These are phyloP conservation scores for Stenodema calcarata DNA, from an alignment of 2,888 invertebrate genomes.

Conservation along the genomic window DNA sequence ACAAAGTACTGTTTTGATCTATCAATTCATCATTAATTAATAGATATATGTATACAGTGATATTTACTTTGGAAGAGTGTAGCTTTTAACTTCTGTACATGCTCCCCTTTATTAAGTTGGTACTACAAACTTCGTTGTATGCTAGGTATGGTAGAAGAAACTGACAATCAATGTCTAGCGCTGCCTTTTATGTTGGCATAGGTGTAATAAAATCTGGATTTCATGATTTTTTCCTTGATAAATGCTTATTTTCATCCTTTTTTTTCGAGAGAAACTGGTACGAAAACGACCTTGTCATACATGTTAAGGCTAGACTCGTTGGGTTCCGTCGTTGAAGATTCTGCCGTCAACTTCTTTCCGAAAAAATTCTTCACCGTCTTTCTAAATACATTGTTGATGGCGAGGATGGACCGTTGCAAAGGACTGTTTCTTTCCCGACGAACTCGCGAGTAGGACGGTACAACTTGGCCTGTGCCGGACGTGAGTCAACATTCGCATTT, in stretches of 20 bases:
- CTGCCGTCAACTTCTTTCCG: neutral
- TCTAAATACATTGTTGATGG: neutral
- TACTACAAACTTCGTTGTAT: too few species aligned
- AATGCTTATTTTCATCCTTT: neutral
- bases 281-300: neutral
- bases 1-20: too few species aligned
- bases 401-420: neutral
- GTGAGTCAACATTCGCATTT: neutral
- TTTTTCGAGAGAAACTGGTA: neutral
- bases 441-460: too few species aligned
- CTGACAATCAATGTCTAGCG: too few species aligned
- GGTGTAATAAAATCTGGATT: too few species aligned
- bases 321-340: neutral
- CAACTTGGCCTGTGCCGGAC: neutral
- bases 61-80: too few species aligned
- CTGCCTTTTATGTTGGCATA: too few species aligned
- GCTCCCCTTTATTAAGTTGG: too few species aligned
- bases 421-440: neutral
- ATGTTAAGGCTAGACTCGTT: neutral
- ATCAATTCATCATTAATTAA: too few species aligned
- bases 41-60: too few species aligned
- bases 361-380: neutral
- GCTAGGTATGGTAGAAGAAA: too few species aligned
- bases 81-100: too few species aligned
- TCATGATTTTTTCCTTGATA: neutral